Evolutionary conservation across 2,888 invertebrate species (phyloP).

Genomic region (Lumbricus terrestris): DNA sequence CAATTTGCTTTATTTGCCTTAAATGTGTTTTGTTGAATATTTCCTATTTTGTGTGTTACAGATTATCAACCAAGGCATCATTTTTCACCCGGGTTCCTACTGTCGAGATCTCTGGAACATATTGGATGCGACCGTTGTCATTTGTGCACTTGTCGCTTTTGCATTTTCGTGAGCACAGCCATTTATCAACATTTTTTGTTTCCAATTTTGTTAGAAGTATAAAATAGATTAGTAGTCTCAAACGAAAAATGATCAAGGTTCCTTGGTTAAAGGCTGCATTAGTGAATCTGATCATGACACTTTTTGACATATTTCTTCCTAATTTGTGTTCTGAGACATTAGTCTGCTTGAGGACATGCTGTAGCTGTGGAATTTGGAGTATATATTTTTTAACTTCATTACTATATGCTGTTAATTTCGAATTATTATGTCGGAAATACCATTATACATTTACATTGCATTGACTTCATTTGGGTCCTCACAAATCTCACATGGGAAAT

Average conservation of each 20-base stretch:
- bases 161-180: slow-evolving; percentile 69
- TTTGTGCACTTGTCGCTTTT: slow-evolving; percentile 96
- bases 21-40: no score
- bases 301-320: no score
- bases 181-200: neutral
- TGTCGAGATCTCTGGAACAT: slow-evolving; percentile 98
- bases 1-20: no score
- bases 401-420: no score
- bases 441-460: no score
- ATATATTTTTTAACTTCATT: no score
- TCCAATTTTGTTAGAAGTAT: neutral
- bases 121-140: slow-evolving; percentile 97
- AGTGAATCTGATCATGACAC: neutral
- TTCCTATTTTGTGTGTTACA: slow-evolving; percentile 42
- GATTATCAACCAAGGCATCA: slow-evolving; percentile 77
- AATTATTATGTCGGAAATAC: no score
- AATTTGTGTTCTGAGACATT: neutral
- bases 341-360: neutral
- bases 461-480: no score
- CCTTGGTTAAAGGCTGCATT: neutral
- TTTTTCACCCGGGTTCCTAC: slow-evolving; percentile 96
- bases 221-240: neutral
- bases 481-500: no score
- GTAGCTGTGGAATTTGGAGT: no score
- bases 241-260: neutral